phyloP scores from a whole-genome alignment of 2,888 invertebrate genomes.

The Thysanoteuthis rhombus region DNA sequence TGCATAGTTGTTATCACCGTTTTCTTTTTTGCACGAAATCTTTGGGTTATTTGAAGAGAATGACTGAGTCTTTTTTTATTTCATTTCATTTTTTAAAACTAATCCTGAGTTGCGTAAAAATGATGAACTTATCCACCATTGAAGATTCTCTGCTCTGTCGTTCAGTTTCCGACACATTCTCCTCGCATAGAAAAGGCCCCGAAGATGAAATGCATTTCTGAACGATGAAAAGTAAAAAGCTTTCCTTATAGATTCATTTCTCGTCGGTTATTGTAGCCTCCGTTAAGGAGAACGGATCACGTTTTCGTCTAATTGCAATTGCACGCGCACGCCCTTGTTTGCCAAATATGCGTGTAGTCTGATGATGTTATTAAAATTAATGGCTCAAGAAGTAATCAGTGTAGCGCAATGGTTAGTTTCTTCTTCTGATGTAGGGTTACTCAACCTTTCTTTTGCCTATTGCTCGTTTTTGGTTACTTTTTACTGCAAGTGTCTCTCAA shows the following conservation, averaged over 20 bases:
- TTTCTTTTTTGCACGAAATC: not conserved
- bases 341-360: not conserved
- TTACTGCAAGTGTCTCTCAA: not conserved
- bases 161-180: not conserved
- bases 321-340: not conserved
- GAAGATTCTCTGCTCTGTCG: not conserved
- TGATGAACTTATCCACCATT: not conserved
- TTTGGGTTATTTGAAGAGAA: not conserved
- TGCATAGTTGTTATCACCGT: not conserved
- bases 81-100: not conserved
- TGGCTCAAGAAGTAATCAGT: not conserved
- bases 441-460: not conserved
- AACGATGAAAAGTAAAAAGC: not conserved
- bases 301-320: not conserved
- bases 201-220: not conserved
- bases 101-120: not conserved
- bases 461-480: not conserved
- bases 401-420: not conserved
- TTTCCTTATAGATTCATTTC: not conserved
- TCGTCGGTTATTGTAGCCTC: not conserved
- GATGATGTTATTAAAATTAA: not conserved
- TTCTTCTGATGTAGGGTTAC: not conserved
- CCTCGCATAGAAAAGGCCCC: not conserved
- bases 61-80: not conserved
- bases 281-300: not conserved